Percentiles rank a stretch among this genome's conserved stretches.
phyloP scores from a whole-genome alignment of 2,113 vertebrate species.

The Apistogramma diplotaenia region DNA sequence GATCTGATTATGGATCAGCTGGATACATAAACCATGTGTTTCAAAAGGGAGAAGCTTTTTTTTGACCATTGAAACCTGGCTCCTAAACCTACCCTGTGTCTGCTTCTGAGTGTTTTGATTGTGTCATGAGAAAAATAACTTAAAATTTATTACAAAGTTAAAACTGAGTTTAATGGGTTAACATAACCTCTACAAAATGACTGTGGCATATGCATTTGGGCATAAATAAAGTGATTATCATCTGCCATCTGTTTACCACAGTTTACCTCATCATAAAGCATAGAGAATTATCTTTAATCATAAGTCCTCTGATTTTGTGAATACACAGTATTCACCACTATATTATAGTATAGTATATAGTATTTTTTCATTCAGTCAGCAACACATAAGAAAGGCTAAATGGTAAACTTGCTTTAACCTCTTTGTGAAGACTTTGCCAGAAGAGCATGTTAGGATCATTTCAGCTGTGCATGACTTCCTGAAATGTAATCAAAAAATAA shows the following conservation, averaged over 20 bases:
- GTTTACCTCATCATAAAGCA: neutral
- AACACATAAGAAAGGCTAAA: neutral
- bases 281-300: neutral
- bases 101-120: neutral
- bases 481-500: neutral
- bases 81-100: neutral
- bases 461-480: neutral
- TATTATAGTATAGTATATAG: neutral
- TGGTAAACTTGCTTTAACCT: neutral
- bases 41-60: neutral
- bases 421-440: conserved; percentile 45
- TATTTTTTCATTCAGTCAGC: neutral
- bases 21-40: neutral
- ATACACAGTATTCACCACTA: neutral
- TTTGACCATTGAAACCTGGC: no score
- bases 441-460: conserved; percentile 61
- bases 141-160: neutral
- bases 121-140: neutral
- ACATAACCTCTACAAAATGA: neutral
- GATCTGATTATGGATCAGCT: neutral
- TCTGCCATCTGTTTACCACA: neutral
- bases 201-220: neutral
- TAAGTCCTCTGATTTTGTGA: neutral
- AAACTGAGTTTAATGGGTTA: neutral
- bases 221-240: neutral